Evolutionary conservation across 2,888 invertebrate species (phyloP).

Genomic region (Drosophila mercatorum): DNA sequence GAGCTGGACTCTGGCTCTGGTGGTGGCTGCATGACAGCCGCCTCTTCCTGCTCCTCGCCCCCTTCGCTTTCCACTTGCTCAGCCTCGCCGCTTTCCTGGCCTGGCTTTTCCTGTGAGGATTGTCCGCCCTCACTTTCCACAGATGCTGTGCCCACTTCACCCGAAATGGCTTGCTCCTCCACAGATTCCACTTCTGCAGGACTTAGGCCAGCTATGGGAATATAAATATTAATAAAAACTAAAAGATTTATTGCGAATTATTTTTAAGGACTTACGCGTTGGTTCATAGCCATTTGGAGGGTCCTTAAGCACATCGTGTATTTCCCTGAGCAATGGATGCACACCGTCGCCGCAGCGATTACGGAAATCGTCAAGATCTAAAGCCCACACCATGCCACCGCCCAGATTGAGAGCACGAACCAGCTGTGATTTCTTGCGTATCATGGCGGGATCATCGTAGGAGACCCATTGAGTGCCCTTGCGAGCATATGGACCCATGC

Average conservation of each 20-base stretch:
- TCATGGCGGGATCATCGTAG: constrained; percentile 92
- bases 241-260: background rate
- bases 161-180: constrained; percentile 66
- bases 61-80: constrained; percentile 32
- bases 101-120: constrained; percentile 14
- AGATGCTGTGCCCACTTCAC: constrained; percentile 57
- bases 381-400: constrained; percentile 96
- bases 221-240: no score
- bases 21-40: constrained; percentile 20
- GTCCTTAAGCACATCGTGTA: constrained; percentile 89
- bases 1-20: constrained; percentile 13
- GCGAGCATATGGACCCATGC: constrained; percentile 95
- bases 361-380: constrained; percentile 94
- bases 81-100: constrained; percentile 29
- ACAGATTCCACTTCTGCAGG: constrained; percentile 58
- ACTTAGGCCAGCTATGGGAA: constrained; percentile 61
- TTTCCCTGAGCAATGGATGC: constrained; percentile 92
- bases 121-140: constrained; percentile 68
- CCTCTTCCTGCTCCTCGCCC: constrained; percentile 34
- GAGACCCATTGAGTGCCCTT: constrained; percentile 96
- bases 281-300: constrained; percentile 76
- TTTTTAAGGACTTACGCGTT: constrained; percentile 65
- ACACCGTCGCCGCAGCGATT: constrained; percentile 92
- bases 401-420: constrained; percentile 91
- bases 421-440: constrained; percentile 91